Evolutionary conservation across 2,888 invertebrate species (phyloP).

Genomic region (Galerucella calmariensis): DNA sequence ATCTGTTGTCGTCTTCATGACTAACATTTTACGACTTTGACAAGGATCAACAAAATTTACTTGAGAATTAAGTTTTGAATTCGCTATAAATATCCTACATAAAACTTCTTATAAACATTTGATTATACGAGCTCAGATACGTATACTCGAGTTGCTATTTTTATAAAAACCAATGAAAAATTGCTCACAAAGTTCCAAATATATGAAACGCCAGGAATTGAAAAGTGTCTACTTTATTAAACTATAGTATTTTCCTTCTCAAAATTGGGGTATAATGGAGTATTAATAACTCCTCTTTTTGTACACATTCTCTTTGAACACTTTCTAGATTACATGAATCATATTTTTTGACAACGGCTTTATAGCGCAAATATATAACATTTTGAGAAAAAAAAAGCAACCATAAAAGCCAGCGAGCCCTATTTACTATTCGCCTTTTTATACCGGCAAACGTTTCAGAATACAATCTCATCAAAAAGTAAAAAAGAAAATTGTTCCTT

Average conservation of each 20-base stretch:
- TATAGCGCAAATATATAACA: conserved; percentile 12
- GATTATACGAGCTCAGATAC: background rate
- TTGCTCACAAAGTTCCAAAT: too few relatives aligned
- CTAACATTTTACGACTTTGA: conserved; percentile 49
- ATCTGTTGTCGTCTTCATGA: conserved; percentile 45
- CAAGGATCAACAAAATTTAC: conserved; percentile 41
- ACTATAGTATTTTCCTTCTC: too few relatives aligned
- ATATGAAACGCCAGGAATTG: too few relatives aligned
- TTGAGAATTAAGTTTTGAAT: conserved; percentile 25
- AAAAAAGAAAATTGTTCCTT: conserved; percentile 33
- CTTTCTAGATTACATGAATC: background rate
- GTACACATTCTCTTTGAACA: background rate
- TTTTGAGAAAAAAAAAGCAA: conserved; percentile 3
- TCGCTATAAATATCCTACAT: conserved; percentile 19
- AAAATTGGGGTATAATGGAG: too few relatives aligned
- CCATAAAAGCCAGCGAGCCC: conserved; percentile 12
- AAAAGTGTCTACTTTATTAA: too few relatives aligned
- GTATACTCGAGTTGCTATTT: too few relatives aligned
- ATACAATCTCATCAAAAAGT: conserved; percentile 32
- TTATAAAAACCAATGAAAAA: too few relatives aligned
- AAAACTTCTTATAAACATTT: conserved; percentile 12
- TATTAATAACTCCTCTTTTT: background rate
- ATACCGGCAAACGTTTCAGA: conserved; percentile 19
- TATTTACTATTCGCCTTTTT: conserved; percentile 30
- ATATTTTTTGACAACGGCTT: background rate